Evolutionary conservation across 23 tunicate genomes (phyloP), one percentile per base, ranked within the genome.

Genomic region (Styela clava): DNA sequence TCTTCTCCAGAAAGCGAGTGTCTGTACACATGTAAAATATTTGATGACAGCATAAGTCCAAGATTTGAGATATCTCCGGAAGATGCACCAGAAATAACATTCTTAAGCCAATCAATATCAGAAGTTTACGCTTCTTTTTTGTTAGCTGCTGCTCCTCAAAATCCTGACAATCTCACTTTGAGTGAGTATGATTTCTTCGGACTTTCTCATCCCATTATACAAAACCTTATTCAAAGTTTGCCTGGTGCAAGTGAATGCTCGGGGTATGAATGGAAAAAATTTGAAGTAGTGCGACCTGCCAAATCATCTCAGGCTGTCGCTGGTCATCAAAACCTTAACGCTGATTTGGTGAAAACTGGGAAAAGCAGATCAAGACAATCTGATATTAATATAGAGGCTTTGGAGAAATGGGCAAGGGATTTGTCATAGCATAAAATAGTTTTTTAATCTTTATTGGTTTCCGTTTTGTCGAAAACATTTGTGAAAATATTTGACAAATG

Each of bases 371-470:
- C n/a, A 0, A 25, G 81, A 2, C 81, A 76, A 52, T 2, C 81
- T 21, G 81, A 76, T 44, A 76, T 76, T 52, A 76, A 76, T 24
- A 76, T 76, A 5, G 81, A 76, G 24, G 81, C 81, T 36, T 76
- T 76, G 65, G 81, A 76, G 65, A 76, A 76, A 44, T 76, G 81
- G 81, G 81, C 81, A 44, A 51, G 81, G 64, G 81, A 76, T 64
- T 18, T 27, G 31, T 18, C 71, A 27, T 67, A 67, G 31, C 2
- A 44, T 12, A 44, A 12, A n/a, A n/a, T n/a, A n/a, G n/a, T n/a
- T n/a, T n/a, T n/a, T n/a, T n/a, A n/a, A n/a, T n/a, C n/a, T n/a
- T n/a, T n/a, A n/a, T n/a, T n/a, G n/a, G n/a, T n/a, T n/a, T n/a
- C n/a, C n/a, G n/a, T n/a, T n/a, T n/a, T n/a, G n/a, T n/a, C n/a